phyloP scores from a whole-genome alignment of 2,888 invertebrate species.

The Holacanthella duospinosa region DNA sequence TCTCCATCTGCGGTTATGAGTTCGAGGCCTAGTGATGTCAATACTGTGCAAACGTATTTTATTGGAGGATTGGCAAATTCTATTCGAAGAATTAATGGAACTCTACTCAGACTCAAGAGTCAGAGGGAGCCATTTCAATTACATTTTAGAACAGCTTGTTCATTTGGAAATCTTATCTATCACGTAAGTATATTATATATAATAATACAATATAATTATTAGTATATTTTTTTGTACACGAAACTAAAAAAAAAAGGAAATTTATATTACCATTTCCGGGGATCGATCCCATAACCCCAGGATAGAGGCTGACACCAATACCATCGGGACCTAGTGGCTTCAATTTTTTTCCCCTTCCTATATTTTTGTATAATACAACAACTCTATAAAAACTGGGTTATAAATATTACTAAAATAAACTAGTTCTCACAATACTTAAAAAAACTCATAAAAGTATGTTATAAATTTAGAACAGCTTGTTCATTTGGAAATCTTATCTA shows the following conservation, averaged over 20 bases:
- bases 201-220: slow-evolving; percentile 16
- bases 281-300: too few species aligned
- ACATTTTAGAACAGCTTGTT: slow-evolving; percentile 31
- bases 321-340: too few species aligned
- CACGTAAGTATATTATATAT: slow-evolving; percentile 26
- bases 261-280: neutral
- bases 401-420: too few species aligned
- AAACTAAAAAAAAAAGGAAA: neutral
- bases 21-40: too few species aligned
- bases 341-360: too few species aligned
- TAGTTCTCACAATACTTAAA: too few species aligned
- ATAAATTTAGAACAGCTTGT: slow-evolving; percentile 33
- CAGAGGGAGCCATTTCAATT: slow-evolving; percentile 26
- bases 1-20: too few species aligned
- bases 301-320: too few species aligned
- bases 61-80: slow-evolving; percentile 30
- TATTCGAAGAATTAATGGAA: slow-evolving; percentile 23
- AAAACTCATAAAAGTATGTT: too few species aligned
- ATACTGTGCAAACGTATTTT: slow-evolving; percentile 28
- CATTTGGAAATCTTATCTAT: slow-evolving; percentile 33
- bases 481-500: slow-evolving; percentile 33
- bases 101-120: slow-evolving; percentile 19
- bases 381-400: too few species aligned
- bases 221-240: neutral
- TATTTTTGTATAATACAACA: too few species aligned